phyloP scores from a whole-genome alignment of 2,888 invertebrate species.

The Prostheceraeus crozeri region DNA sequence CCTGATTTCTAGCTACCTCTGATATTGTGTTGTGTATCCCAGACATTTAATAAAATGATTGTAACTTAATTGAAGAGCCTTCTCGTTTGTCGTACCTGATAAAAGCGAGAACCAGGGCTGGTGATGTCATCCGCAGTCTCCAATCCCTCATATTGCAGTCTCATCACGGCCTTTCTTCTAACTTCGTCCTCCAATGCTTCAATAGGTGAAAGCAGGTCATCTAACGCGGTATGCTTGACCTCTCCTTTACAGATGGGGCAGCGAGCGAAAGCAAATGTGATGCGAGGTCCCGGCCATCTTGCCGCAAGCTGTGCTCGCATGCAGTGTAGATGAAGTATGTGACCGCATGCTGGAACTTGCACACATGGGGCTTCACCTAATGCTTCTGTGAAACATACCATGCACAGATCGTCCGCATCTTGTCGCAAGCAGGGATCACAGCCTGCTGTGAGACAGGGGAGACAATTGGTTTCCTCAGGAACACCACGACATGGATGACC shows the following conservation, averaged over 20 bases:
- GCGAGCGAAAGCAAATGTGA: slow-evolving; percentile 85
- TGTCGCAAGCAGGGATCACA: slow-evolving; percentile 65
- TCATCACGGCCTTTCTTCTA: slow-evolving; percentile 81
- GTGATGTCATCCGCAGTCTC: slow-evolving; percentile 67
- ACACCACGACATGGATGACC: slow-evolving; percentile 91
- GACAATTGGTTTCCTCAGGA: slow-evolving; percentile 70
- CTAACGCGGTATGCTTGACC: slow-evolving; percentile 27
- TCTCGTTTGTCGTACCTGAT: no score
- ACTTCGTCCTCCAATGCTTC: slow-evolving; percentile 78
- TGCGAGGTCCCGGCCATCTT: slow-evolving; percentile 87
- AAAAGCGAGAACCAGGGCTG: slow-evolving; percentile 65
- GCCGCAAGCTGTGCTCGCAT: slow-evolving; percentile 73
- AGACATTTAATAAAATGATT: no score
- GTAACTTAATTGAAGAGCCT: no score
- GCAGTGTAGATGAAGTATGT: slow-evolving; percentile 89
- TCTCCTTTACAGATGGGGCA: slow-evolving; percentile 90
- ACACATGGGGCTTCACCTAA: slow-evolving; percentile 87
- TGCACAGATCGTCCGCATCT: slow-evolving; percentile 97
- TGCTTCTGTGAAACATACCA: slow-evolving; percentile 97
- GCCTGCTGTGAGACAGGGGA: slow-evolving; percentile 84
- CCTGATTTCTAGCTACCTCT: no score
- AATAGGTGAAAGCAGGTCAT: slow-evolving; percentile 71
- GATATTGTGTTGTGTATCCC: no score
- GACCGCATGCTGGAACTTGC: slow-evolving; percentile 75
- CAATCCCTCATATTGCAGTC: slow-evolving; percentile 88